A percentile compares a stretch with the other conserved stretches of the same genome.
Evolutionary conservation across 2,797 vertebrate species (phyloP).

Genomic region (Girardinus metallicus): DNA sequence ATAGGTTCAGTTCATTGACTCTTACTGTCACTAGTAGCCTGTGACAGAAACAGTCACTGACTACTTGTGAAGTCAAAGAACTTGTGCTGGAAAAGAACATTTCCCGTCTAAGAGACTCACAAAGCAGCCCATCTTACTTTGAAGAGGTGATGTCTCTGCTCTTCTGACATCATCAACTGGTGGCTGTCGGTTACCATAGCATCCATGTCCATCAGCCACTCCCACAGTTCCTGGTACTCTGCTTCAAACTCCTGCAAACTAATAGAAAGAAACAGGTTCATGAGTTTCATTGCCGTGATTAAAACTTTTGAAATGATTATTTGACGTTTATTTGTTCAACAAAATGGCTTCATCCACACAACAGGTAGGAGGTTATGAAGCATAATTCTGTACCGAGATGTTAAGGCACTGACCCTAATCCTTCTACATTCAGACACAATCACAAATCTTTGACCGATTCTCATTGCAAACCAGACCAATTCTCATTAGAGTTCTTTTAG

Average conservation of each 20-base stretch:
- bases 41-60: neutral
- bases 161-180: constrained; percentile 98
- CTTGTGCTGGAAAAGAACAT: neutral
- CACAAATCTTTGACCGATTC: neutral
- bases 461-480: neutral
- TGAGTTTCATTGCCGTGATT: constrained; percentile 6
- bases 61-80: neutral
- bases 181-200: constrained; percentile 95
- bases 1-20: neutral
- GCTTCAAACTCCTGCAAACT: constrained; percentile 95
- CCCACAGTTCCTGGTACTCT: constrained; percentile 96
- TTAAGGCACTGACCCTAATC: neutral
- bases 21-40: neutral
- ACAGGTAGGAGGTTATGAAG: neutral
- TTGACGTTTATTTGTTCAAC: neutral
- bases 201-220: constrained; percentile 99
- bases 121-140: constrained; percentile 82
- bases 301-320: neutral
- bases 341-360: neutral
- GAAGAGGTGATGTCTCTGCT: constrained; percentile 95
- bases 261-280: constrained; percentile 51
- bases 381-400: neutral
- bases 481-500: neutral
- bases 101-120: neutral
- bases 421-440: neutral